phyloP scores from a whole-genome alignment of 2,113 vertebrate genomes.

The Etheostoma cragini region DNA sequence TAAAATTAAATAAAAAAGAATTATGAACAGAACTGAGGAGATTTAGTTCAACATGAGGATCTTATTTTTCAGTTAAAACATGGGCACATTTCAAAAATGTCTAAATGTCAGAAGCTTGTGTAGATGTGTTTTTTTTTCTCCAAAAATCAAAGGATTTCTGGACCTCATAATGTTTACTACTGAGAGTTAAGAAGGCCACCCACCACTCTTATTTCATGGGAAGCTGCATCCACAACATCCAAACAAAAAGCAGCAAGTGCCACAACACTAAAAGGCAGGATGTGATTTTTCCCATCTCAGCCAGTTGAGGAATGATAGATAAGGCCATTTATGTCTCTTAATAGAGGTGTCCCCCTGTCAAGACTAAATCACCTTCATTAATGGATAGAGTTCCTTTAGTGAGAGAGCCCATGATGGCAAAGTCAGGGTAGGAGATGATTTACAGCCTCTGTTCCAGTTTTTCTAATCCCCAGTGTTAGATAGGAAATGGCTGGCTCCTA shows the following conservation, averaged over 20 bases:
- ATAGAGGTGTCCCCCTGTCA: slow-evolving; percentile 76
- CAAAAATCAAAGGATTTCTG: background rate
- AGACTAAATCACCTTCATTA: slow-evolving; percentile 75
- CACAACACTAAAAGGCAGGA: background rate
- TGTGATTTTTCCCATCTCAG: slow-evolving; percentile 12
- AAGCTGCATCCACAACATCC: background rate
- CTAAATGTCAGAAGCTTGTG: background rate
- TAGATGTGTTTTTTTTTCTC: background rate
- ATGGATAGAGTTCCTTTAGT: slow-evolving; percentile 63
- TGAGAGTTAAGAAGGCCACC: background rate
- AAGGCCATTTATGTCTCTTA: slow-evolving; percentile 62
- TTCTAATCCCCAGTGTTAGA: slow-evolving; percentile 73
- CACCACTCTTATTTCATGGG: background rate
- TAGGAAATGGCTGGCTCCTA: slow-evolving; percentile 69
- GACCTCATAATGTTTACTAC: background rate
- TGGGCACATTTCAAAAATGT: background rate
- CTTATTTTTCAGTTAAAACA: background rate
- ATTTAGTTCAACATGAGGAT: background rate
- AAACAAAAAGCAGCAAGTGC: background rate
- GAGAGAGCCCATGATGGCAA: slow-evolving; percentile 62
- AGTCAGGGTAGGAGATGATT: slow-evolving; percentile 76
- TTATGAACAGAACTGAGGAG: background rate
- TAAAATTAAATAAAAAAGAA: too few species aligned
- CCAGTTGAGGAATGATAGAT: slow-evolving; percentile 55
- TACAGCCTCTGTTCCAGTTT: slow-evolving; percentile 76